Evolutionary conservation across 2,888 invertebrate genomes (phyloP).

Genomic region (Xanthia togata): DNA sequence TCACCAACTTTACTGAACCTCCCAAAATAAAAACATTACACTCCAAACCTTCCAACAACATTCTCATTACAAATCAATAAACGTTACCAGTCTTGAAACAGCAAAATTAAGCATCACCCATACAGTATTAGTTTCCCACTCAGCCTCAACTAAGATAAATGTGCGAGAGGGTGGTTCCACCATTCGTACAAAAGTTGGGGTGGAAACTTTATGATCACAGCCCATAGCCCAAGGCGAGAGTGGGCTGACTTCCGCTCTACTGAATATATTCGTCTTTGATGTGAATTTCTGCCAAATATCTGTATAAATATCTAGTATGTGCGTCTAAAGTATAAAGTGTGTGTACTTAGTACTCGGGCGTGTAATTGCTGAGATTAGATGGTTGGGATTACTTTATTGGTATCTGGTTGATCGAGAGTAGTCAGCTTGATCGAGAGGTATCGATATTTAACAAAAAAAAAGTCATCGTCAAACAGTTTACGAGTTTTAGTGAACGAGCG

Average conservation of each 20-base stretch:
- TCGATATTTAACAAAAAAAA: neutral
- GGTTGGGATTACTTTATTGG: neutral
- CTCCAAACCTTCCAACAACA: neutral
- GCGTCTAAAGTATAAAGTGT: neutral
- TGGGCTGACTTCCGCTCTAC: constrained; percentile 42
- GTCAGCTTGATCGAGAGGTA: neutral
- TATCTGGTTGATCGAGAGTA: no score
- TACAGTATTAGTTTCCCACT: constrained; percentile 58
- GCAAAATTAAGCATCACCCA: constrained; percentile 44
- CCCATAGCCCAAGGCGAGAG: constrained; percentile 39
- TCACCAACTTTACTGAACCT: neutral
- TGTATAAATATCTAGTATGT: constrained; percentile 5
- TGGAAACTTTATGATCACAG: constrained; percentile 52
- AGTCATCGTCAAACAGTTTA: no score
- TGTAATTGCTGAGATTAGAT: neutral
- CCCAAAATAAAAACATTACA: no score
- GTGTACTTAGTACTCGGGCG: neutral
- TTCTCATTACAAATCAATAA: constrained; percentile 33
- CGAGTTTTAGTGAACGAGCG: no score
- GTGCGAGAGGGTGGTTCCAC: constrained; percentile 39
- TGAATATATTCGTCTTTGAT: constrained; percentile 55
- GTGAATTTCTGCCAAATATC: constrained; percentile 50
- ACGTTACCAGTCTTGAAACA: constrained; percentile 7
- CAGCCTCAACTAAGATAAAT: constrained; percentile 57
- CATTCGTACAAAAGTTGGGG: constrained; percentile 59